Conservation (phyloP, 2,113 vertebrate species). For the Petromus typicus region DNA sequence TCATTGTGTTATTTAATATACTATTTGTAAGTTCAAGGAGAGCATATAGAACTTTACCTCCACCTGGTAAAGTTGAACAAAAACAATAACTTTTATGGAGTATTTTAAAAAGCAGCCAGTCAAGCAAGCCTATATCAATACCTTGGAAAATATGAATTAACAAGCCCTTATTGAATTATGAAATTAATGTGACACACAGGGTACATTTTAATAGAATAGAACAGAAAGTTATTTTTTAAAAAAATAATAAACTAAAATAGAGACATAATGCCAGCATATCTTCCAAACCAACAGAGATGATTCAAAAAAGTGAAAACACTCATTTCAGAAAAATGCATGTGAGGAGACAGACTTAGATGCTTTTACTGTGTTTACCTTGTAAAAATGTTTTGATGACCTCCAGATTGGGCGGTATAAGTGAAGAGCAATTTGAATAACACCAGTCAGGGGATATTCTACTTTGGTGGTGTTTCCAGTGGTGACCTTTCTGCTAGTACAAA, state of each 20-base stretch:
- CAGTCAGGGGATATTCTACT: constrained; percentile 58
- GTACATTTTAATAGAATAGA: constrained; percentile 1
- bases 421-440: constrained; percentile 73
- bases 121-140: background rate
- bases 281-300: background rate
- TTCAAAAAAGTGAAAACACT: background rate
- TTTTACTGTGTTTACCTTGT: background rate
- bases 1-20: background rate
- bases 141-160: background rate
- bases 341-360: background rate
- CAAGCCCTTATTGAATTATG: background rate
- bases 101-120: background rate
- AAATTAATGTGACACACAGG: background rate
- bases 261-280: background rate
- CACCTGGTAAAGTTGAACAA: background rate
- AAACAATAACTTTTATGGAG: background rate
- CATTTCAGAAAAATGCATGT: background rate
- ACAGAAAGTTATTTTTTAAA: background rate
- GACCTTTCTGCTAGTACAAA: constrained; percentile 63
- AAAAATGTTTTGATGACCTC: constrained; percentile 49
- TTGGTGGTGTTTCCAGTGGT: constrained; percentile 34
- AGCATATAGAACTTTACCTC: background rate
- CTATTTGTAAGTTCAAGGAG: background rate
- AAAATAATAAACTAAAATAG: background rate
- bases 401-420: constrained; percentile 49